These are phyloP conservation scores for Ochropleura plecta DNA, from an alignment of 2,888 invertebrate genomes.

Conservation along the genomic window DNA sequence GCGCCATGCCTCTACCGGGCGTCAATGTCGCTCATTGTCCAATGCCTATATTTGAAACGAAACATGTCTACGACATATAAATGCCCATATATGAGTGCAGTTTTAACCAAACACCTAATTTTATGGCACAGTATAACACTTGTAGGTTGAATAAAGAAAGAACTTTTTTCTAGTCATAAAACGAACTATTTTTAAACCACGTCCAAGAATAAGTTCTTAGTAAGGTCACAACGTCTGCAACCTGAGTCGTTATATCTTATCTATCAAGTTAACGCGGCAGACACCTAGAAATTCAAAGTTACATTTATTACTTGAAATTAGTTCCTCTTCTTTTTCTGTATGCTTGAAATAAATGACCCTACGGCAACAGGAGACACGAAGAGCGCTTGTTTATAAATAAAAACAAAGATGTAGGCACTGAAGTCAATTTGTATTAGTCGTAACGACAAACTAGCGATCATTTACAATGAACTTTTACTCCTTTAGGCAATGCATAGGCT, in stretches of 20 bases:
- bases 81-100: conserved; percentile 56
- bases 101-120: conserved; percentile 46
- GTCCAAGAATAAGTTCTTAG: conserved; percentile 15
- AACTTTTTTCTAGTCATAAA: conserved; percentile 24
- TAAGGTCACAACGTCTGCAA: conserved; percentile 28
- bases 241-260: conserved; percentile 27
- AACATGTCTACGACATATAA: conserved; percentile 67
- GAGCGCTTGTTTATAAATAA: conserved; percentile 47
- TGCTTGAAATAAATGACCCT: conserved; percentile 41
- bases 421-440: conserved; percentile 69
- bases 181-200: conserved; percentile 37
- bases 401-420: conserved; percentile 46
- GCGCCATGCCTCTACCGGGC: conserved; percentile 73
- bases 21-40: conserved; percentile 83
- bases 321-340: conserved; percentile 30
- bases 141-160: conserved; percentile 16
- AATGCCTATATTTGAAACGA: conserved; percentile 76
- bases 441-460: conserved; percentile 67
- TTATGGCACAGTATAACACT: conserved; percentile 37
- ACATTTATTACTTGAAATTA: conserved; percentile 38
- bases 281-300: conserved; percentile 21
- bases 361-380: conserved; percentile 27
- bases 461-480: conserved; percentile 71
- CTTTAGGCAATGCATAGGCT: conserved; percentile 67
- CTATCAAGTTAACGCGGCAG: conserved; percentile 23